These are phyloP conservation scores for Isaurus tuberculatus DNA, from an alignment of 92 coral and sea anemone genomes.

Conservation along the genomic window DNA sequence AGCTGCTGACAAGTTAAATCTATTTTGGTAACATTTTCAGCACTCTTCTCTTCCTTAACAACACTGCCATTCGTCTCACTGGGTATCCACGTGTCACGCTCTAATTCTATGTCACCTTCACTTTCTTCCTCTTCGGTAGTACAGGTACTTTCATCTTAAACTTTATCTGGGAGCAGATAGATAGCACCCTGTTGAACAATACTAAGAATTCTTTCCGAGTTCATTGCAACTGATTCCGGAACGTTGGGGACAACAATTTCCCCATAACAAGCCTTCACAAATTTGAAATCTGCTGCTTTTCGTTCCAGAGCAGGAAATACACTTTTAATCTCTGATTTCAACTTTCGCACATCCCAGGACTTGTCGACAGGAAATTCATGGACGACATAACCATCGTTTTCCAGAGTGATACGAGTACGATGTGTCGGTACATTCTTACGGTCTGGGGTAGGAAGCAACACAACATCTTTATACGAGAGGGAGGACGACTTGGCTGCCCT, in stretches of 20 bases:
- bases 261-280: conserved; percentile 25
- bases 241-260: conserved; percentile 30
- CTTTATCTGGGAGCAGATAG: conserved; percentile 48
- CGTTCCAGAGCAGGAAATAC: conserved; percentile 23
- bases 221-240: conserved; percentile 46
- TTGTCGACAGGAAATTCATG: conserved; percentile 46
- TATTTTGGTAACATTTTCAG: conserved; percentile 2
- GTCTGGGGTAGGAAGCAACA: conserved; percentile 52
- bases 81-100: background rate
- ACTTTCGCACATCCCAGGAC: conserved; percentile 2
- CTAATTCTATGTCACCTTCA: conserved; percentile 18
- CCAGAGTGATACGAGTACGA: conserved; percentile 44
- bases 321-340: conserved; percentile 26
- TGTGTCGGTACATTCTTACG: conserved; percentile 59
- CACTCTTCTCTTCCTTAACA: conserved; percentile 15
- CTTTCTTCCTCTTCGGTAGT: conserved; percentile 34
- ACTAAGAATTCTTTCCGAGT: conserved; percentile 47
- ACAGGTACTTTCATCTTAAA: conserved; percentile 35
- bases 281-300: conserved; percentile 27
- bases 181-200: conserved; percentile 32
- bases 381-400: conserved; percentile 52
- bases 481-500: conserved; percentile 26
- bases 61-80: conserved; percentile 1
- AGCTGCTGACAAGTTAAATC: conserved; percentile 13
- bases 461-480: conserved; percentile 42